Conservation (phyloP, 2,797 vertebrate genomes). For the Ctenochaetus hawaiiensis region DNA sequence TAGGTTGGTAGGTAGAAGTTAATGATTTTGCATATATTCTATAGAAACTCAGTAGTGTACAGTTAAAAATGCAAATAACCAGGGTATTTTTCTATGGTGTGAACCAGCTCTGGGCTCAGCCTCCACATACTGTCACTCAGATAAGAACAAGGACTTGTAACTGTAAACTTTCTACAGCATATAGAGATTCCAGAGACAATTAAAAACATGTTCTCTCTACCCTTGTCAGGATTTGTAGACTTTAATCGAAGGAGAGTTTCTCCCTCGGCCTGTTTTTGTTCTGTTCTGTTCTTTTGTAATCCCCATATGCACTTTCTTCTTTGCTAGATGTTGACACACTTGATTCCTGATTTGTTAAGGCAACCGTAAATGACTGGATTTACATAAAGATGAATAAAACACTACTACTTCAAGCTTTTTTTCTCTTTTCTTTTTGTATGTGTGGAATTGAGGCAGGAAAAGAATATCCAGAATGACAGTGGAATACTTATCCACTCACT, state of each 20-base stretch:
- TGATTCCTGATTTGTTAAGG: conserved; percentile 83
- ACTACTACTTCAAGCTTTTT: conserved; percentile 74
- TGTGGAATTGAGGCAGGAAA: conserved; percentile 31
- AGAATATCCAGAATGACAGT: conserved; percentile 44
- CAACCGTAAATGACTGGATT: conserved; percentile 82
- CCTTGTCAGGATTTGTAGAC: conserved; percentile 74
- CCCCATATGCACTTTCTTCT: conserved; percentile 74
- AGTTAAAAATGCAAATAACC: conserved; percentile 76
- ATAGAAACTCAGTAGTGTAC: conserved; percentile 67
- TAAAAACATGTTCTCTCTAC: conserved; percentile 73
- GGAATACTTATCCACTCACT: conserved; percentile 50
- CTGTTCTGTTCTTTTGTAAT: conserved; percentile 76
- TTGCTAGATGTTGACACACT: conserved; percentile 79
- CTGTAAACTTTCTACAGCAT: conserved; percentile 73
- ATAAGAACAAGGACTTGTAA: conserved; percentile 60
- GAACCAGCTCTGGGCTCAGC: conserved; percentile 66
- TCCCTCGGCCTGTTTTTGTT: conserved; percentile 58
- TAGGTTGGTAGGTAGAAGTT: conserved; percentile 47
- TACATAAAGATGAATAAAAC: conserved; percentile 86
- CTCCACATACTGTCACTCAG: conserved; percentile 61
- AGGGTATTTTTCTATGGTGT: conserved; percentile 83
- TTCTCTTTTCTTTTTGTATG: conserved; percentile 49
- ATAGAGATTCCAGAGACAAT: conserved; percentile 73
- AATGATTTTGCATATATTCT: conserved; percentile 56
- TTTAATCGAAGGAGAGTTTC: conserved; percentile 52